These are phyloP conservation scores for Andrena minutula DNA, from an alignment of 2,888 invertebrate genomes.

Conservation along the genomic window DNA sequence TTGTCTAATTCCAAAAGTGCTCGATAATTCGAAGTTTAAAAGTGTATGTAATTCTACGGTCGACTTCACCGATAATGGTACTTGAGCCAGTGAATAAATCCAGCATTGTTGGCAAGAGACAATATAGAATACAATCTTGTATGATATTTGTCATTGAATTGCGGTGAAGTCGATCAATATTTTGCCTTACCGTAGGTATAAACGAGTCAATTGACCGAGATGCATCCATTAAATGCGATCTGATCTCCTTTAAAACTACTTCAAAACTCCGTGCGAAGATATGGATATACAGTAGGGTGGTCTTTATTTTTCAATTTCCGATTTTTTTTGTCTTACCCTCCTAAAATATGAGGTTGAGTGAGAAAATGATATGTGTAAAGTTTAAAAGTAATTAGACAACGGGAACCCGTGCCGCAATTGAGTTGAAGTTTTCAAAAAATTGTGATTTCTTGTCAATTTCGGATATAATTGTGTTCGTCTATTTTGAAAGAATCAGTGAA, in stretches of 20 bases:
- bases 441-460: no score
- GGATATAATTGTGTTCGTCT: no score
- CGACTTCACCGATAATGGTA: constrained; percentile 36
- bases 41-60: constrained; percentile 33
- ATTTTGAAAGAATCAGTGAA: no score
- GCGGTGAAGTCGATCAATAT: constrained; percentile 42
- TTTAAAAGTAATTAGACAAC: no score
- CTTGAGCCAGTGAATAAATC: background rate
- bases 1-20: constrained; percentile 52
- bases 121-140: background rate
- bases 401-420: no score
- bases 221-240: constrained; percentile 49
- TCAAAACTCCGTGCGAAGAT: constrained; percentile 62
- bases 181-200: constrained; percentile 46
- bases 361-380: no score
- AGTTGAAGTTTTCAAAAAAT: no score
- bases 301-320: no score
- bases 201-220: constrained; percentile 40
- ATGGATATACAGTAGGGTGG: constrained; percentile 47
- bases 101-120: background rate
- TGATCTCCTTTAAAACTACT: constrained; percentile 48
- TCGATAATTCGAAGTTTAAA: constrained; percentile 39
- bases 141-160: constrained; percentile 9
- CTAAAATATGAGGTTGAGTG: no score
- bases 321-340: no score